Base-by-base conservation (phyloP, 30 jellyfish, hydroid and myxozoan species). In the Hydractinia symbiolongicarpus region DNA sequence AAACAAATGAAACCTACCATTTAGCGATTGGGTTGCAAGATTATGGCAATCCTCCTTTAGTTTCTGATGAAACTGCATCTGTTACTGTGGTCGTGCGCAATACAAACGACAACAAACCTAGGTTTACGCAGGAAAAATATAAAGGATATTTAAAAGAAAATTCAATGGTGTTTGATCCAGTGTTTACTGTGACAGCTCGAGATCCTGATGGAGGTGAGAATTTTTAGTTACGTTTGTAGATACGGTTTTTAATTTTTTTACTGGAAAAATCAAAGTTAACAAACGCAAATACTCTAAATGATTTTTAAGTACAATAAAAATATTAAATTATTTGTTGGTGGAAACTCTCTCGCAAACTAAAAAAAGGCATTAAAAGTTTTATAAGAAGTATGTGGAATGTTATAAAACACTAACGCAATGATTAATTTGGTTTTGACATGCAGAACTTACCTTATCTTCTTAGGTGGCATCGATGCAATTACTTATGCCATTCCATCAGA, bases 21-120 rank as follows among this genome's bases (percentile, higher is more conserved):
- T 76, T 91, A 72, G 79, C 64, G 4, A 86, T 91, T 7, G 86
- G 84, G 10, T 87, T 83, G 19, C 82, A 81, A 64, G 98, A 91
- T 80, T 71, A 81, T 66, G 98, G 98, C 53, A 85, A 68, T 61
- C 96, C 98, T 10, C 81, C 83, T 44, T 20, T 82, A 72, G 54
- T 40, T 73, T 82, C 89, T 16, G 84, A 62, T 58, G 55, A 77
- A 61, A 78, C 78, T 11, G 98, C 98, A 8, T 53, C 82, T 10
- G 96, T 91, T 19, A 60, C 21, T 14, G 73, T 91, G 6, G 30
- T 79, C 76, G 86, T 91, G 54, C 84, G 73, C n/a, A 91, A 91
- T 78, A 86, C 94, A 7, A 91, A 91, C 67, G 96, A 87, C 57
- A 91, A 91, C 66, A 79, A 83, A 44, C 98, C 98, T 21, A 54